Evolutionary conservation across 1,140 invertebrate species (phyloP).

Genomic region (Battus philenor): DNA sequence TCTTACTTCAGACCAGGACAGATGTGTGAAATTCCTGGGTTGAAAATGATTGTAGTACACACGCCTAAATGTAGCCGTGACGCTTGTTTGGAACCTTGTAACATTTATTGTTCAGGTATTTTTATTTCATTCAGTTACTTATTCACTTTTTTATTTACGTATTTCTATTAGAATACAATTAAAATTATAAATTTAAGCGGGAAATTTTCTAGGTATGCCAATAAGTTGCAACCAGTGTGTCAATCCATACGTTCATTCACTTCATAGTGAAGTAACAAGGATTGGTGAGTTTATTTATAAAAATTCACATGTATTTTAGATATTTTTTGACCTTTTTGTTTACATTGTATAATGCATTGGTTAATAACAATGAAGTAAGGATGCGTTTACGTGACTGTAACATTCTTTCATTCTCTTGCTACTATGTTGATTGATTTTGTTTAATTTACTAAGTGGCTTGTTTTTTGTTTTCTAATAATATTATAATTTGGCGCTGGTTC

Average conservation of each 20-base stretch:
- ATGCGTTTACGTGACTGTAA: no score
- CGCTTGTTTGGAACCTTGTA: conserved; percentile 34
- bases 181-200: neutral
- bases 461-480: no score
- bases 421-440: no score
- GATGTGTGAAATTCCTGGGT: conserved; percentile 22
- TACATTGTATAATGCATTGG: no score
- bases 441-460: no score
- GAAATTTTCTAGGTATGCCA: conserved; percentile 38
- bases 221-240: conserved; percentile 30
- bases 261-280: conserved; percentile 40
- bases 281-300: conserved; percentile 48
- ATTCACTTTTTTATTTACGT: neutral
- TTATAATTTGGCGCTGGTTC: no score
- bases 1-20: conserved; percentile 51
- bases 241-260: conserved; percentile 29
- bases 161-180: neutral
- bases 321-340: neutral
- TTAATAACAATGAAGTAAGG: no score
- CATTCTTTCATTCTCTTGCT: no score
- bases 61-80: conserved; percentile 27
- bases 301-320: neutral
- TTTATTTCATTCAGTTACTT: conserved; percentile 6
- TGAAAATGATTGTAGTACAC: conserved; percentile 62
- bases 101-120: conserved; percentile 53